Base-by-base conservation (phyloP, 2,888 invertebrate species). In the Macrostomum cliftonense region DNA sequence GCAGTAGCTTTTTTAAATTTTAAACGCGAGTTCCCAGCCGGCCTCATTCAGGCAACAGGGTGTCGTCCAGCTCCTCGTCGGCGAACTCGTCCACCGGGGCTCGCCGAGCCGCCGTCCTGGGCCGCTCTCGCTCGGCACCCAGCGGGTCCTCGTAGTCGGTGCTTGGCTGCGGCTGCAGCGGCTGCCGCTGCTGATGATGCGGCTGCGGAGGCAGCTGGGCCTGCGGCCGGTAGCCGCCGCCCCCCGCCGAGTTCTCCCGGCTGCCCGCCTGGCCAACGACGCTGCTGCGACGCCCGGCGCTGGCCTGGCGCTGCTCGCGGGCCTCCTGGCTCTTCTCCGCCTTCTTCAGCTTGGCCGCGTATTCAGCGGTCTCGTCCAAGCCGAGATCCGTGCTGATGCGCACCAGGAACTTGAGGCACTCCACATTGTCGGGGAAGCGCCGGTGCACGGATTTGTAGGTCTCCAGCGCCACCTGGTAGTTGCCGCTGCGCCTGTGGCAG, bases 351-450 rank as follows among this genome's bases (percentile, higher is more conserved):
- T 88, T 87, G 37, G 78, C 73, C 1, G 80, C 77, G 73, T 89
- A 93, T 17, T 82, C 78, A 54, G 82, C 80, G 0, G 86, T 81
- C 63, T 95, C 93, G 39, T 82, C 77, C 63, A 93, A 76, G 0
- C 91, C 91, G 61, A 93, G 76, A 64, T 89, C 88, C 37, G 81
- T 81, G 63, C 85, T 83, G 45, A 91, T 71, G 57, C 85, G 78
- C n/a, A 87, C 81, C 60, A 91, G 75, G 65, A 85, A 79, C 69
- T 84, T 82, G 47, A 91, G 72, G 78, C 93, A 93, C 64, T 89
- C 88, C 1, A 84, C 77, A 68, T 93, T 91, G 54, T 93, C 89
- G 0, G 95, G 95, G 68, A 95, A 95, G 57, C 79, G 78, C 17
- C 78, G 75, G 63, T 91, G 83, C 61, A 93, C 81, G 57, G 78